These are phyloP conservation scores for Berghia stephanieae DNA, from an alignment of 1,140 invertebrate genomes.

Conservation along the genomic window DNA sequence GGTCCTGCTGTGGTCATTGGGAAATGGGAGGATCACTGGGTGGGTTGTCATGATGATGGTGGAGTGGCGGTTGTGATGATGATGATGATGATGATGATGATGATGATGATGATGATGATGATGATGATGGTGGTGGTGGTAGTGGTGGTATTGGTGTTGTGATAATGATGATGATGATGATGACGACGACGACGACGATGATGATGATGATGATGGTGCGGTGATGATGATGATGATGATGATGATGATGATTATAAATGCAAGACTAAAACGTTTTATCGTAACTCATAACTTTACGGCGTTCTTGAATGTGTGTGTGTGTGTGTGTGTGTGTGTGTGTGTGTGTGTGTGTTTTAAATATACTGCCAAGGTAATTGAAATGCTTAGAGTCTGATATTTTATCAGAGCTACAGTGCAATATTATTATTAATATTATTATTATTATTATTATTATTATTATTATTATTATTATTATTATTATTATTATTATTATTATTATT, in stretches of 20 bases:
- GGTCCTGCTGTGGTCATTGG: slow-evolving; percentile 72
- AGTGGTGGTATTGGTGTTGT: too few species aligned
- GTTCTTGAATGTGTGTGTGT: too few species aligned
- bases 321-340: too few species aligned
- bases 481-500: not conserved
- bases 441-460: not conserved
- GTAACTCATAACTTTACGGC: too few species aligned
- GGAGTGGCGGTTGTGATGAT: not conserved
- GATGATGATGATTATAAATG: too few species aligned
- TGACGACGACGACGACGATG: too few species aligned
- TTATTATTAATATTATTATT: not conserved
- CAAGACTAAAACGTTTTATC: too few species aligned
- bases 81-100: not conserved
- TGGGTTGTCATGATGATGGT: slow-evolving; percentile 65
- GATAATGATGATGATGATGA: too few species aligned
- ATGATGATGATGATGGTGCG: too few species aligned
- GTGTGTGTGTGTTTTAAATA: not conserved
- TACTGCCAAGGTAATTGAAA: too few species aligned
- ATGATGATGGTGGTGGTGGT: slow-evolving; percentile 19
- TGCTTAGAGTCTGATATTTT: too few species aligned
- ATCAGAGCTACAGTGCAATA: not conserved
- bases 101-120: slow-evolving; percentile 9
- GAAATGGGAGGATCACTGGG: slow-evolving; percentile 78
- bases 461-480: not conserved
- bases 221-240: too few species aligned